These are phyloP conservation scores for Drosophila pachea DNA, from an alignment of 1,140 invertebrate genomes.

Conservation along the genomic window DNA sequence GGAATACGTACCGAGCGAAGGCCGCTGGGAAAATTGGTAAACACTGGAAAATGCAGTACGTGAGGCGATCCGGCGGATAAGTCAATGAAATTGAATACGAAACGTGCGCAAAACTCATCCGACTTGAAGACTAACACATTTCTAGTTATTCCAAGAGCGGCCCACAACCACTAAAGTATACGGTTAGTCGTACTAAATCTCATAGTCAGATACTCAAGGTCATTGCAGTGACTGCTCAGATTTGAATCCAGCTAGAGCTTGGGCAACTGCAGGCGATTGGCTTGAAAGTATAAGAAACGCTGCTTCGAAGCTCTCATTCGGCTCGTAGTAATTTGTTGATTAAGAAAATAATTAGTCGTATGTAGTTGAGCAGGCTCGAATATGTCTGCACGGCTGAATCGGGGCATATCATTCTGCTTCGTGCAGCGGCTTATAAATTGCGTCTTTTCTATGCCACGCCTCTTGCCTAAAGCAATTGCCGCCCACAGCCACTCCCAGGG, in stretches of 20 bases:
- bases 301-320: no score
- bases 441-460: background rate
- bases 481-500: conserved; percentile 24
- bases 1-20: conserved; percentile 35
- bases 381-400: background rate
- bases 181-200: no score
- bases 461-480: background rate
- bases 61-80: background rate
- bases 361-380: no score
- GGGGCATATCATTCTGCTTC: background rate
- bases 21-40: conserved; percentile 37
- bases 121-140: background rate
- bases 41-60: conserved; percentile 33
- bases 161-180: no score
- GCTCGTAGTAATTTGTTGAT: background rate
- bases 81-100: conserved; percentile 3
- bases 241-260: no score
- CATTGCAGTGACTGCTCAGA: no score
- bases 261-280: no score
- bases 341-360: background rate
- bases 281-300: no score
- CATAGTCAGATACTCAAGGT: no score
- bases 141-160: background rate
- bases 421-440: background rate
- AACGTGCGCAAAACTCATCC: background rate